Evolutionary conservation across 2,888 invertebrate genomes (phyloP).

Genomic region (Prenolepis imparis): DNA sequence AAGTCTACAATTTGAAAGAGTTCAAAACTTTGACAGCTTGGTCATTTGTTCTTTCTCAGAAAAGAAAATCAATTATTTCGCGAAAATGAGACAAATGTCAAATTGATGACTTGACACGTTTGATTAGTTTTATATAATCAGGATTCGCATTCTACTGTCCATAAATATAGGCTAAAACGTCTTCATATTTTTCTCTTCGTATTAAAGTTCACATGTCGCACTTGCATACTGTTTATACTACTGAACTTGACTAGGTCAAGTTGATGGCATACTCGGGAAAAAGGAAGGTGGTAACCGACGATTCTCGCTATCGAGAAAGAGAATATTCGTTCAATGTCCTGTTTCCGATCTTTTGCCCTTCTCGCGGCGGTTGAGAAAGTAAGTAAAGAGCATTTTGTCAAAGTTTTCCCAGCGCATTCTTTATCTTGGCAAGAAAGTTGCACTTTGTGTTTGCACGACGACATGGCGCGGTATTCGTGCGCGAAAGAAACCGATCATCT

Average conservation of each 20-base stretch:
- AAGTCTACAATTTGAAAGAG: not conserved
- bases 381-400: conserved; percentile 52
- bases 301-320: conserved; percentile 34
- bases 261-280: not conserved
- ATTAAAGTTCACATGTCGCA: not conserved
- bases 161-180: conserved; percentile 2
- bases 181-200: not conserved
- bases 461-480: conserved; percentile 22
- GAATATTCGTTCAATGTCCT: conserved; percentile 53
- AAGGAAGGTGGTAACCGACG: not conserved
- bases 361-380: conserved; percentile 34
- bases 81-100: not conserved
- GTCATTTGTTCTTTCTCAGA: not conserved
- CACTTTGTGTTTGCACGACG: conserved; percentile 30
- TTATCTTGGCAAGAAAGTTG: conserved; percentile 42
- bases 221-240: not conserved
- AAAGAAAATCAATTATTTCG: not conserved
- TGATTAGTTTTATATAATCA: not conserved
- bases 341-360: conserved; percentile 36
- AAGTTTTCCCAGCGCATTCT: conserved; percentile 47
- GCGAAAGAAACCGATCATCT: conserved; percentile 29
- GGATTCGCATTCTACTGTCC: not conserved
- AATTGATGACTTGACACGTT: not conserved
- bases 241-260: conserved; percentile 4
- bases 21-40: not conserved